phyloP scores from a whole-genome alignment of 2,797 vertebrate species.

The Limnodromus scolopaceus region DNA sequence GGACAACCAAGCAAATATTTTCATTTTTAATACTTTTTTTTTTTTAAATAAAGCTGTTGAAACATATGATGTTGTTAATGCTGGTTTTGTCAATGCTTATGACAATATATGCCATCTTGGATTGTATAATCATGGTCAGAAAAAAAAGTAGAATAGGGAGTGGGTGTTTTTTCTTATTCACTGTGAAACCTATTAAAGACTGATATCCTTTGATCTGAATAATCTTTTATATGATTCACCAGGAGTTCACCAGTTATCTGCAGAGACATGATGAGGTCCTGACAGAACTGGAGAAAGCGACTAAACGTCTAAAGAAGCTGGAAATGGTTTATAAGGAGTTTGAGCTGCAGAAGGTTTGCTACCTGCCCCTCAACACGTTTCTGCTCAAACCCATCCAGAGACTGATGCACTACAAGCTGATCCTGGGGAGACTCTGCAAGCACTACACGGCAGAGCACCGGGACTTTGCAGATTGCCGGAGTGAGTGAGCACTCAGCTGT shows the following conservation, averaged over 20 bases:
- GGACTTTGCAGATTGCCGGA: constrained; percentile 86
- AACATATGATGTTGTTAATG: background rate
- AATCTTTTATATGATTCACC: background rate
- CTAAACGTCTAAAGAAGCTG: constrained; percentile 87
- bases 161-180: background rate
- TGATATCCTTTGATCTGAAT: background rate
- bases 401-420: constrained; percentile 93
- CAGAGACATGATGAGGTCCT: constrained; percentile 91
- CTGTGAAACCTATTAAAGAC: background rate
- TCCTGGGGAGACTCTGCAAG: constrained; percentile 89
- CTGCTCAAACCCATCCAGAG: constrained; percentile 96
- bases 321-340: constrained; percentile 92
- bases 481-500: constrained; percentile 75
- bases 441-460: constrained; percentile 83
- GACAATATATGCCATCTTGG: background rate
- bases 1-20: background rate
- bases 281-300: constrained; percentile 90
- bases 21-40: background rate
- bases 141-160: background rate
- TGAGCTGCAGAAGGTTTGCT: constrained; percentile 97
- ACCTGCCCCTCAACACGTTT: constrained; percentile 94
- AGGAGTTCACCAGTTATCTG: constrained; percentile 90
- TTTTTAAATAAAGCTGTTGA: background rate
- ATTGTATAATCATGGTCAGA: background rate
- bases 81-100: background rate